Conservation (phyloP, 2,888 invertebrate genomes). For the Campoletis raptor region DNA sequence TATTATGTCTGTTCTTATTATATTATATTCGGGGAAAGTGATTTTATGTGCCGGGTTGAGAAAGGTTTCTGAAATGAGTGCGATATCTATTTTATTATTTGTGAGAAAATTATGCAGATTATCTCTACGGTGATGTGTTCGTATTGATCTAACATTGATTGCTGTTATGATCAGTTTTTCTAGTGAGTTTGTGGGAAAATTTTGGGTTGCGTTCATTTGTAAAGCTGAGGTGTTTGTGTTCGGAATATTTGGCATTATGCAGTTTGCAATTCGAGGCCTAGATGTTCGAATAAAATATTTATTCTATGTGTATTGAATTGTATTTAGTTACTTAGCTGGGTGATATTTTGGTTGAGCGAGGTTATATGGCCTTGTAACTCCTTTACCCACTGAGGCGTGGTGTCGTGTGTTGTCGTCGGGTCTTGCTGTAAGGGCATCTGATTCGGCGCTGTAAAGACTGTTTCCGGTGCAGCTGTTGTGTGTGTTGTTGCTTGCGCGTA, state of each 20-base stretch:
- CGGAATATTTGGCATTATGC: not conserved
- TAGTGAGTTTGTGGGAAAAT: not conserved
- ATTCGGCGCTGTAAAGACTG: not conserved
- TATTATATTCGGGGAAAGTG: conserved; percentile 50
- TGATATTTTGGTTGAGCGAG: not conserved
- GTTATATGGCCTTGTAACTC: not conserved
- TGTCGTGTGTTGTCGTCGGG: not conserved
- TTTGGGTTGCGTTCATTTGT: not conserved
- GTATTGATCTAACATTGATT: not conserved
- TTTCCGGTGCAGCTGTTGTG: not conserved
- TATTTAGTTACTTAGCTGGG: not conserved
- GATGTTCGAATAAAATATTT: not conserved
- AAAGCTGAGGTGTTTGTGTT: not conserved
- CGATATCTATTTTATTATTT: conserved; percentile 26
- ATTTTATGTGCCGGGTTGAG: conserved; percentile 52
- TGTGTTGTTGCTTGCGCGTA: not conserved
- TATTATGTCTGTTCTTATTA: conserved; percentile 61
- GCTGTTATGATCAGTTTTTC: not conserved
- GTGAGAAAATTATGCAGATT: conserved; percentile 1
- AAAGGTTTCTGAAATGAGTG: conserved; percentile 23
- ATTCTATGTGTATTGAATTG: conserved; percentile 19
- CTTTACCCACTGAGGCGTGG: not conserved
- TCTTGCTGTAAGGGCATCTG: not conserved
- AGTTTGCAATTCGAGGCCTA: not conserved
- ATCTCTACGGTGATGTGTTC: not conserved